These are phyloP conservation scores for Mormoops blainvillei DNA, from an alignment of 2,113 vertebrate species.

Conservation along the genomic window DNA sequence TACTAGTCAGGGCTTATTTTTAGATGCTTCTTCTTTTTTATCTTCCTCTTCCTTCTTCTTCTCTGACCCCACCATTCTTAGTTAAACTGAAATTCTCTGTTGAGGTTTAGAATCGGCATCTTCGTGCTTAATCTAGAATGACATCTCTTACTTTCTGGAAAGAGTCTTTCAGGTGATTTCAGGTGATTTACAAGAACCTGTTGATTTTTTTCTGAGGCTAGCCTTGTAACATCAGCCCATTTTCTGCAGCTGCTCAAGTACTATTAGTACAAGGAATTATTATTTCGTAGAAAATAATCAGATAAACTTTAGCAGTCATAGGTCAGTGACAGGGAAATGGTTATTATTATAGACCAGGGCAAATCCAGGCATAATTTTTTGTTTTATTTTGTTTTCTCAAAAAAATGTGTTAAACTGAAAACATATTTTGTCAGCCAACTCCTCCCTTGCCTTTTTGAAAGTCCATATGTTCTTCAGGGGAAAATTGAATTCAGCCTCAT, in stretches of 20 bases:
- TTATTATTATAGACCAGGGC: neutral
- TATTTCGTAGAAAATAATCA: slow-evolving; percentile 2
- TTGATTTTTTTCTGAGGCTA: neutral
- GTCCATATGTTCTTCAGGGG: slow-evolving; percentile 54
- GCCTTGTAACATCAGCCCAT: neutral
- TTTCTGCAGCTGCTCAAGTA: neutral
- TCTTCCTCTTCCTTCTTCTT: neutral
- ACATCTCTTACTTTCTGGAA: neutral
- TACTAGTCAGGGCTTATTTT: neutral
- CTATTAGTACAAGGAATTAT: neutral
- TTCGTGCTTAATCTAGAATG: neutral
- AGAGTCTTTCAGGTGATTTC: slow-evolving; percentile 26
- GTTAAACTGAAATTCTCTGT: neutral
- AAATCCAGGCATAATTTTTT: slow-evolving; percentile 8
- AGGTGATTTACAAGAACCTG: neutral
- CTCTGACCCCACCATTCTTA: neutral
- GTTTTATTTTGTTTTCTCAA: slow-evolving; percentile 34
- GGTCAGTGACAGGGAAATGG: neutral
- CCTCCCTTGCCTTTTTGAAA: slow-evolving; percentile 55
- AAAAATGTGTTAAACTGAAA: slow-evolving; percentile 62
- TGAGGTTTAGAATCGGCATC: neutral
- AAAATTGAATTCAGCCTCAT: slow-evolving; percentile 57
- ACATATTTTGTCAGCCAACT: slow-evolving; percentile 62
- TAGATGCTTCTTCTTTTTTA: neutral
- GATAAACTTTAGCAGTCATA: neutral